Evolutionary conservation across 1,140 invertebrate species (phyloP).

Genomic region (Archivesica marissinica): DNA sequence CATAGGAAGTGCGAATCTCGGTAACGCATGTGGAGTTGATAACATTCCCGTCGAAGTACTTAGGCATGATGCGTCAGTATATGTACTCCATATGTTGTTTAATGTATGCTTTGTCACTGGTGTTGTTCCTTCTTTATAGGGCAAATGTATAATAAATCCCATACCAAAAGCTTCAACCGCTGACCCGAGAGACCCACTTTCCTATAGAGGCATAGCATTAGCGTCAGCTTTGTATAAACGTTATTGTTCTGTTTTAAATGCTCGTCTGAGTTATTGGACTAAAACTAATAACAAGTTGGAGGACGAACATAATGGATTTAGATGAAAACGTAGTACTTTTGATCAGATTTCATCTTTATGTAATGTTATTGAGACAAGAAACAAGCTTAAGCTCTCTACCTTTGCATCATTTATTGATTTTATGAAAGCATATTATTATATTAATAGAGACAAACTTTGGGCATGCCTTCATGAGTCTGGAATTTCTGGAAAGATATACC

Average conservation of each 20-base stretch:
- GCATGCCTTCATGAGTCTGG: not conserved
- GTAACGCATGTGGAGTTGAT: slow-evolving; percentile 22
- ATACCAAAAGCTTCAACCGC: not conserved
- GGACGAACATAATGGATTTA: slow-evolving; percentile 35
- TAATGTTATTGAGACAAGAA: not conserved
- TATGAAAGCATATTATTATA: slow-evolving; percentile 18
- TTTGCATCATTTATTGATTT: slow-evolving; percentile 33
- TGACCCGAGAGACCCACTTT: slow-evolving; percentile 11
- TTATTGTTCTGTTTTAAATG: slow-evolving; percentile 20
- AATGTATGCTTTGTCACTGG: slow-evolving; percentile 21
- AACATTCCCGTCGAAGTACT: not conserved
- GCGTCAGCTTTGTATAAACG: not conserved
- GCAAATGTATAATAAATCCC: slow-evolving; percentile 13
- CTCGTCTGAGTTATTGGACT: not conserved
- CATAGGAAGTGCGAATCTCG: too few species aligned
- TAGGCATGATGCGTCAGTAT: not conserved
- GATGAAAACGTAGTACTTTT: not conserved
- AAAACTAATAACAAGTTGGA: not conserved
- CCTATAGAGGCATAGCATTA: slow-evolving; percentile 13
- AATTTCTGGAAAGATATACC: slow-evolving; percentile 13
- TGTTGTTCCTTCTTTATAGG: not conserved
- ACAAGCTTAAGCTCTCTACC: not conserved
- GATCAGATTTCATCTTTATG: not conserved
- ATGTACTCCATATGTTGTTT: slow-evolving; percentile 9
- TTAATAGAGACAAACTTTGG: slow-evolving; percentile 8